Evolutionary conservation across 2,888 invertebrate genomes (phyloP).

Genomic region (Orthonychiurus folsomi): DNA sequence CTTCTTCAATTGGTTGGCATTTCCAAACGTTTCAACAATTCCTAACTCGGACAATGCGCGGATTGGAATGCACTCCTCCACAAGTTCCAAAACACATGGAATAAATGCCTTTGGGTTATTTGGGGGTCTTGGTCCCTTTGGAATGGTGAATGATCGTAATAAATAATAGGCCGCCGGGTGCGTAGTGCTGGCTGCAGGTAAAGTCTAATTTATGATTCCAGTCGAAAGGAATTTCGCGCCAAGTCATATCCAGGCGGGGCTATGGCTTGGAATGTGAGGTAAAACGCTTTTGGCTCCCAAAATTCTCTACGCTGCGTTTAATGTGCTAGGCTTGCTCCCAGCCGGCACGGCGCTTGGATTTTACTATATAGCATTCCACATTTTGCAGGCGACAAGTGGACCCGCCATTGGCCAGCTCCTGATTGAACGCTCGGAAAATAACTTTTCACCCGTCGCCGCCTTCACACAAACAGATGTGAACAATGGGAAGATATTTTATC

Average conservation of each 20-base stretch:
- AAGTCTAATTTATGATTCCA: background rate
- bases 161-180: background rate
- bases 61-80: too few relatives aligned
- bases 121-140: too few relatives aligned
- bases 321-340: too few relatives aligned
- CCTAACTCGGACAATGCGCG: too few relatives aligned
- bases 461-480: slow-evolving; percentile 39
- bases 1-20: too few relatives aligned
- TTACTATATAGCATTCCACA: background rate
- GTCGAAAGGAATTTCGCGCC: background rate
- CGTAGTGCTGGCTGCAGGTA: background rate
- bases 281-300: too few relatives aligned
- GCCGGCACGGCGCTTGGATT: too few relatives aligned
- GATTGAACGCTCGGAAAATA: slow-evolving; percentile 32
- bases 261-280: background rate
- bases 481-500: slow-evolving; percentile 39
- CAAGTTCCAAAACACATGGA: too few relatives aligned
- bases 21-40: too few relatives aligned
- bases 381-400: slow-evolving; percentile 27
- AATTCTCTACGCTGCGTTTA: too few relatives aligned
- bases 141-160: background rate
- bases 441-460: slow-evolving; percentile 28
- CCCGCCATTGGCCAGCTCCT: slow-evolving; percentile 36
- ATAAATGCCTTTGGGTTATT: too few relatives aligned
- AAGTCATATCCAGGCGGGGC: background rate